Conservation (phyloP, 2,113 vertebrate species). For the Nycticryphes semicollaris region DNA sequence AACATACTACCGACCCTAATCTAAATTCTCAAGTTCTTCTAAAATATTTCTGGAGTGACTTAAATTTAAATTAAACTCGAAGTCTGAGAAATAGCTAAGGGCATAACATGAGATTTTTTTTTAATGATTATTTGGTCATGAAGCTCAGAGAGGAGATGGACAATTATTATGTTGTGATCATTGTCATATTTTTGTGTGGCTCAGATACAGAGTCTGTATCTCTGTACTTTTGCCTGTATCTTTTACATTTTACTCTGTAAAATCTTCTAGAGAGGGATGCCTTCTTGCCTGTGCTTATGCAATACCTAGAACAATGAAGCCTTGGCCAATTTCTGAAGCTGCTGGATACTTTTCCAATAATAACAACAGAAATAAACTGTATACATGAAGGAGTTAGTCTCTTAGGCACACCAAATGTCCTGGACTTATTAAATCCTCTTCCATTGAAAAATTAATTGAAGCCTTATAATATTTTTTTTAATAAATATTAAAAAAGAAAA, state of each 20-base stretch:
- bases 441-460: background rate
- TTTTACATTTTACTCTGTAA: background rate
- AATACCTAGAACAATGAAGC: background rate
- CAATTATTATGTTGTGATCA: background rate
- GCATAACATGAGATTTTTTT: background rate
- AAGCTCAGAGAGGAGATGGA: background rate
- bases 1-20: background rate
- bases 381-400: background rate
- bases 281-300: background rate
- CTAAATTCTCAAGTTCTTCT: background rate
- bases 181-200: background rate
- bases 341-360: background rate
- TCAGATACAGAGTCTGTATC: background rate
- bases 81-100: background rate
- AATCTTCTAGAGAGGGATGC: background rate
- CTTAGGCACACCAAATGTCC: background rate
- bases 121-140: background rate
- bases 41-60: background rate
- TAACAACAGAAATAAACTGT: background rate
- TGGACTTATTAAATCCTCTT: background rate
- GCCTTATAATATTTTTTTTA: accelerated
- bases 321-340: background rate
- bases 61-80: background rate
- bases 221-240: background rate
- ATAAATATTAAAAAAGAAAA: background rate